These are phyloP conservation scores for Eupithecia inturbata DNA, from an alignment of 2,888 invertebrate species.

Conservation along the genomic window DNA sequence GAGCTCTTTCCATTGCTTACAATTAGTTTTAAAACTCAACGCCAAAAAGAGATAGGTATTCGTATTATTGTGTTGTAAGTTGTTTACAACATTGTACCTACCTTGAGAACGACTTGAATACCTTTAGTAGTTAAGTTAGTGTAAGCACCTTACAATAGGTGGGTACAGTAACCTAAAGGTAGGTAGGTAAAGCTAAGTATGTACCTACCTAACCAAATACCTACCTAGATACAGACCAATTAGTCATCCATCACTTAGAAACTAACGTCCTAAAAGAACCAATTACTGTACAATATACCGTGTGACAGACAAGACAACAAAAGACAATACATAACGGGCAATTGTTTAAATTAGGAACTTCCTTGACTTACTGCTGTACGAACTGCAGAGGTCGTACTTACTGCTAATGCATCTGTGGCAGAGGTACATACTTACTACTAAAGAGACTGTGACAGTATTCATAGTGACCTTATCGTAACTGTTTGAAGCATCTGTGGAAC, in stretches of 20 bases:
- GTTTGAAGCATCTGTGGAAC: background rate
- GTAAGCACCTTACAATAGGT: too few relatives aligned
- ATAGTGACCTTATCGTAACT: background rate
- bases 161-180: too few relatives aligned
- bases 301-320: slow-evolving; percentile 37
- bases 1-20: too few relatives aligned
- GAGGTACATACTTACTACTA: background rate
- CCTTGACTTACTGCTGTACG: slow-evolving; percentile 46
- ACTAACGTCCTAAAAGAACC: slow-evolving; percentile 33
- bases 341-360: slow-evolving; percentile 75
- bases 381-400: slow-evolving; percentile 1
- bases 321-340: slow-evolving; percentile 59
- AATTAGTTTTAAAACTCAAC: too few relatives aligned
- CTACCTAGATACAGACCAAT: background rate
- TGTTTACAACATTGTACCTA: too few relatives aligned
- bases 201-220: background rate
- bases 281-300: slow-evolving; percentile 35
- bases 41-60: too few relatives aligned
- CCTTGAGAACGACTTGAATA: too few relatives aligned
- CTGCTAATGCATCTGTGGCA: slow-evolving; percentile 15
- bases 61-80: too few relatives aligned
- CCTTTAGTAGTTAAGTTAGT: too few relatives aligned
- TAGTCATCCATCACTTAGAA: slow-evolving; percentile 13
- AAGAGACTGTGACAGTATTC: background rate
- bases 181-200: background rate